Conservation (phyloP, 2,797 vertebrate genomes). For the Semotilus atromaculatus region DNA sequence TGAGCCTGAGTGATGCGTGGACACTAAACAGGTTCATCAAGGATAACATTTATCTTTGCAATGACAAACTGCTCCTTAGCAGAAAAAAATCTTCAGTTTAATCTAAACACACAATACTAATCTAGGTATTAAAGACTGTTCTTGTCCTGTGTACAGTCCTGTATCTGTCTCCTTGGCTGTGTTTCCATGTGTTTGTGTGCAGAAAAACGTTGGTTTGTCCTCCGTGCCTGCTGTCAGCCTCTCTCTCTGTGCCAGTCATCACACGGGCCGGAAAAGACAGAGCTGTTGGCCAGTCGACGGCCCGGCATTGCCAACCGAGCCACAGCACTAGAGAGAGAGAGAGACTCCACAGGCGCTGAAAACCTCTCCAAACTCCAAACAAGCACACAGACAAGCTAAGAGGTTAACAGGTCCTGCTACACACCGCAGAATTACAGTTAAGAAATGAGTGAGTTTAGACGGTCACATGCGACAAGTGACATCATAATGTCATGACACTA, state of each 20-base stretch:
- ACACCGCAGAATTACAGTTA: not conserved
- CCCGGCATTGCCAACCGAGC: constrained; percentile 61
- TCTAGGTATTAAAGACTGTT: not conserved
- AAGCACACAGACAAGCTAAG: too few relatives aligned
- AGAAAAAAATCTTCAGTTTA: not conserved
- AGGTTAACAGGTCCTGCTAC: not conserved
- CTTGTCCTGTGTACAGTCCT: not conserved
- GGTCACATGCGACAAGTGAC: not conserved
- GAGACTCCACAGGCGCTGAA: constrained; percentile 50
- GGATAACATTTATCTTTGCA: too few relatives aligned
- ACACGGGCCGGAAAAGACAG: constrained; percentile 77
- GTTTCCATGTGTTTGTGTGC: not conserved
- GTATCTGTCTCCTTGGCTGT: not conserved
- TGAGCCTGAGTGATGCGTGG: too few relatives aligned
- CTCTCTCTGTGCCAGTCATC: constrained; percentile 74
- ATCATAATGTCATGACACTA: too few relatives aligned
- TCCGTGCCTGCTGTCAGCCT: constrained; percentile 55
- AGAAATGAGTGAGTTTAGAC: not conserved
- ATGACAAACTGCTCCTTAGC: not conserved
- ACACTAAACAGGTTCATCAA: too few relatives aligned
- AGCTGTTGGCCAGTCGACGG: constrained; percentile 71
- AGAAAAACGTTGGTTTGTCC: constrained; percentile 17
- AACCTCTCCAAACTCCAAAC: constrained; percentile 6
- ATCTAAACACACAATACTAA: not conserved
- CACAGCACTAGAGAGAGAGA: constrained; percentile 64